Base-by-base conservation (phyloP, 2,888 invertebrate genomes). In the Metalampra italica region DNA sequence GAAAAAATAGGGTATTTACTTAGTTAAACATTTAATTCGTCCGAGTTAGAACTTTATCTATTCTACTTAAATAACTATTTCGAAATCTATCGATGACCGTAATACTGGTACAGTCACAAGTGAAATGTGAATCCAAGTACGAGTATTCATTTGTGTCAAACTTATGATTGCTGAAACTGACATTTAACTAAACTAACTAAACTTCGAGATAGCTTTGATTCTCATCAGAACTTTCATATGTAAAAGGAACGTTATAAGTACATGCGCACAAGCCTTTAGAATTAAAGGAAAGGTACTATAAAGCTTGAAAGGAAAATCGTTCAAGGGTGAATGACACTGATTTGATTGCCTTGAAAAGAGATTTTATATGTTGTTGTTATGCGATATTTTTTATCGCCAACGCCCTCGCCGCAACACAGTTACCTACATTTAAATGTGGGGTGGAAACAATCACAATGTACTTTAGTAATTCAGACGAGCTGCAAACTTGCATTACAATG, bases 401-500 rank as follows among this genome's bases (percentile, higher is more conserved):
- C 38, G 38, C 12, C 7, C 8, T 1, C 38, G 38, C 13, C 38
- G 13, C 7, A n/a, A 38, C 38, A 38, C 22, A 14, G 40, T 14
- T 40, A 40, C 40, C 15, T 15, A 37, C 12, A 12, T 40, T 40
- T 7, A 40, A 40, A 1, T 37, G 12, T 12, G 9, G 34, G 9
- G 7, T 34, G 32, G 14, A 30, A 29, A 30, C n/a, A 13, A 7
- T 9, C 13, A 30, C 32, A 40, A 29, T 30, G 22, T n/a, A 30
- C 12, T 41, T 46, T 63, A 68, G 46, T 53, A 59, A 75, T 74
- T 71, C 66, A 59, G 53, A 54, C 53, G 54, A 61, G 60, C 68
- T 71, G 63, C 66, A 54, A 71, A 68, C 68, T 69, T 71, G 66
- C 70, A 72, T 79, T 77, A 72, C 72, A 76, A 75, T 71, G 68